Conservation (phyloP, 2,888 invertebrate species). For the Venusia cambrica region DNA sequence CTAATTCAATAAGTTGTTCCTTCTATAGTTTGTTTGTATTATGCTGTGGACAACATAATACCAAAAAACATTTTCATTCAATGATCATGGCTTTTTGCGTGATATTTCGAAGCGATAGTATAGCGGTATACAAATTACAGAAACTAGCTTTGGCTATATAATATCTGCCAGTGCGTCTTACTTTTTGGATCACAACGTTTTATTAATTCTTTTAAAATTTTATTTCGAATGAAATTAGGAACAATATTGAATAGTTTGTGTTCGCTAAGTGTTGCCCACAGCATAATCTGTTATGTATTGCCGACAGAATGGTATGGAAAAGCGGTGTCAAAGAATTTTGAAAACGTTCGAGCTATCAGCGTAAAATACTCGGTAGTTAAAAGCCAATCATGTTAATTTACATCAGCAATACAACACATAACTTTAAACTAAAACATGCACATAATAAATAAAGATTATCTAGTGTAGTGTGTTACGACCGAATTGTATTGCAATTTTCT, state of each 20-base stretch:
- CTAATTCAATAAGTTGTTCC: constrained; percentile 32
- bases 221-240: constrained; percentile 3
- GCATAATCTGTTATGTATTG: constrained; percentile 64
- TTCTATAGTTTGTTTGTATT: constrained; percentile 28
- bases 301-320: constrained; percentile 60
- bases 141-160: too few relatives aligned
- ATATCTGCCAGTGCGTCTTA: too few relatives aligned
- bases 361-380: constrained; percentile 28
- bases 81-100: neutral
- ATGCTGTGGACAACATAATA: constrained; percentile 29
- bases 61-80: neutral
- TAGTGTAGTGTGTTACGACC: constrained; percentile 23
- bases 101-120: too few relatives aligned
- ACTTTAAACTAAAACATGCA: constrained; percentile 33
- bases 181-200: too few relatives aligned
- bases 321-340: constrained; percentile 62
- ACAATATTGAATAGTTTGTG: constrained; percentile 2
- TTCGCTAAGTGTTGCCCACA: constrained; percentile 32
- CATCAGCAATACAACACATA: constrained; percentile 66
- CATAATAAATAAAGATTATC: constrained; percentile 24
- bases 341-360: constrained; percentile 31
- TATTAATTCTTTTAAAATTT: constrained; percentile 2
- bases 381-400: constrained; percentile 63
- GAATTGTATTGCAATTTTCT: constrained; percentile 24
- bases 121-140: too few relatives aligned